Base-by-base conservation (phyloP, 1,140 invertebrate genomes). In the Coptotermes formosanus region DNA sequence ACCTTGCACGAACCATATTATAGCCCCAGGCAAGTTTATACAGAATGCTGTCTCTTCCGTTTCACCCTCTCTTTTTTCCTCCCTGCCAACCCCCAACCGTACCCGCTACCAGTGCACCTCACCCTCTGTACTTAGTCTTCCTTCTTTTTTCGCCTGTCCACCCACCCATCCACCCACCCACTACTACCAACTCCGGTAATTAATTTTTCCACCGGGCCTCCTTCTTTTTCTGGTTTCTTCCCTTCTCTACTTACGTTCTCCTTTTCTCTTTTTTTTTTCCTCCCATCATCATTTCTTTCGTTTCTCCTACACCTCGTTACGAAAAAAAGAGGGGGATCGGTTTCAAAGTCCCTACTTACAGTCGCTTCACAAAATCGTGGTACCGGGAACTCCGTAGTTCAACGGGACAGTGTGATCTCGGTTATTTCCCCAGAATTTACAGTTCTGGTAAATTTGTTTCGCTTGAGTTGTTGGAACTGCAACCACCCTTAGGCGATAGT, bases 161-260 rank as follows among this genome's bases (percentile, higher is more conserved):
- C 82, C 30, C n/a, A 43, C 82, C 82, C 30, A 3, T 83, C 44
- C 82, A 2, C 44, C 82, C 82, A 38, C 82, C 32, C 82, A 7
- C 82, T 43, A 45, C 82, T 30, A 25, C 82, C 82, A 45, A 45
- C 32, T 55, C 82, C 82, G 44, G 64, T 75, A 75, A 75, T 75
- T 75, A 84, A 45, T 45, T 84, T 64, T 84, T 52, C 43, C 83
- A 52, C n/a, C 30, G 8, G 16, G 45, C 23, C 38, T 55, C 83
- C 55, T 55, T 32, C 32, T 84, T 30, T 30, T 75, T 23, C 64
- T 0, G n/a, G 2, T 75, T 30, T 75, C 64, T 75, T 84, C 83
- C 55, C 52, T 55, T 84, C 55, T n/a, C 83, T 55, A 4, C 32
- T 45, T 83, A n/a, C 83, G 8, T 52, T 84, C n/a, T n/a, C 83